These are phyloP conservation scores for Cheilosia impressa DNA, from an alignment of 2,888 invertebrate genomes.

Conservation along the genomic window DNA sequence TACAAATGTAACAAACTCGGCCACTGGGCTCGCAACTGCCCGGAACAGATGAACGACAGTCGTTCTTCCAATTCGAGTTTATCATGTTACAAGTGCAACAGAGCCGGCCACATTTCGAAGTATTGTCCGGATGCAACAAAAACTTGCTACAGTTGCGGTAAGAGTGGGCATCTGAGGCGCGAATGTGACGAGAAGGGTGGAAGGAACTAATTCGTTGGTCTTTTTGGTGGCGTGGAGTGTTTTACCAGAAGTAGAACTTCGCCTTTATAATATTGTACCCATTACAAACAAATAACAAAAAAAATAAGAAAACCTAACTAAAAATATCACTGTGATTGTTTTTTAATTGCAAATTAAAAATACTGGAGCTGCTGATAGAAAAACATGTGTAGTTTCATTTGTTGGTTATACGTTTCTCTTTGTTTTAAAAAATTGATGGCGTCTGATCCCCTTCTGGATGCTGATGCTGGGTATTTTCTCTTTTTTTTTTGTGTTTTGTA, in stretches of 20 bases:
- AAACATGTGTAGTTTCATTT: slow-evolving; percentile 77
- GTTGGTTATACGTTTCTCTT: slow-evolving; percentile 37
- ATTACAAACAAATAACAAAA: slow-evolving; percentile 77
- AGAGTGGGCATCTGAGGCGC: slow-evolving; percentile 95
- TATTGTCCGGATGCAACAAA: slow-evolving; percentile 92
- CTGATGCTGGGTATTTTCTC: slow-evolving; percentile 2
- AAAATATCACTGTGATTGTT: slow-evolving; percentile 84
- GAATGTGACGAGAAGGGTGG: slow-evolving; percentile 92
- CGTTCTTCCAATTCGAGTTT: slow-evolving; percentile 81
- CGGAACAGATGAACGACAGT: slow-evolving; percentile 85
- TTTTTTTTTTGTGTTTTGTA: slow-evolving; percentile 23
- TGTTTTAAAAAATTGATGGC: slow-evolving; percentile 1
- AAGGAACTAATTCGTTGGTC: slow-evolving; percentile 80
- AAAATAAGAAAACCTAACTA: slow-evolving; percentile 78
- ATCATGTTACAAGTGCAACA: slow-evolving; percentile 97
- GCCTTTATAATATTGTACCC: slow-evolving; percentile 76
- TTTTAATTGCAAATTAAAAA: slow-evolving; percentile 84
- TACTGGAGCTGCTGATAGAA: slow-evolving; percentile 84
- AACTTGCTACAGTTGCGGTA: slow-evolving; percentile 96
- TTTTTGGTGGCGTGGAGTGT: slow-evolving; percentile 69
- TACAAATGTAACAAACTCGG: slow-evolving; percentile 95
- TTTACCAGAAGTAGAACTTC: slow-evolving; percentile 75
- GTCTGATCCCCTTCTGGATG: not conserved
- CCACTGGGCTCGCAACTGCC: slow-evolving; percentile 95
- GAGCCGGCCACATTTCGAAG: slow-evolving; percentile 95